A percentile compares a stretch with the other conserved stretches of the same genome.
phyloP scores from a whole-genome alignment of 2,888 invertebrate species.

The Galeopsomyia nigrocyanea region DNA sequence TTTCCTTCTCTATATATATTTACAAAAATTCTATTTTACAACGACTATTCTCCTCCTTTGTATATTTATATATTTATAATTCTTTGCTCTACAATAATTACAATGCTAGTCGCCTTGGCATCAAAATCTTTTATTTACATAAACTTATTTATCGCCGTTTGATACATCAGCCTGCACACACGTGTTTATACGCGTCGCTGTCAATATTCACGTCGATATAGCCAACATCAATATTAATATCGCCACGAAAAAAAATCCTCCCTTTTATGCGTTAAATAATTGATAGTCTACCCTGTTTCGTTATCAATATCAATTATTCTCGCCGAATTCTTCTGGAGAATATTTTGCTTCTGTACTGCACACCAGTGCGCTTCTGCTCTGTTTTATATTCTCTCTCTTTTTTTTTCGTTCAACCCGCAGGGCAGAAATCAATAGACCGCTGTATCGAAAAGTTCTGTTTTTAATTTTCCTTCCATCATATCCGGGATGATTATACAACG shows the following conservation, averaged over 20 bases:
- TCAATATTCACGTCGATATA: constrained; percentile 19
- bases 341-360: neutral
- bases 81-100: constrained; percentile 36
- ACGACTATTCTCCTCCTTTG: constrained; percentile 53
- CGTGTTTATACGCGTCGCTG: constrained; percentile 18
- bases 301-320: constrained; percentile 62
- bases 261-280: constrained; percentile 60
- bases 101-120: constrained; percentile 41
- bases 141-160: constrained; percentile 43
- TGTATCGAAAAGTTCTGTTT: constrained; percentile 19
- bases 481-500: constrained; percentile 10
- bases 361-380: constrained; percentile 5
- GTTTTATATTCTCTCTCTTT: constrained; percentile 12
- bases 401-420: constrained; percentile 10
- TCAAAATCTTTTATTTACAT: constrained; percentile 37
- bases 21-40: constrained; percentile 67
- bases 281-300: constrained; percentile 69
- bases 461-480: constrained; percentile 17
- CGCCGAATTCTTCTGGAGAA: constrained; percentile 23
- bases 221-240: constrained; percentile 31
- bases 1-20: constrained; percentile 62
- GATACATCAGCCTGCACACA: constrained; percentile 40
- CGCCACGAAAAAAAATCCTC: constrained; percentile 16
- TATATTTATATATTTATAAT: constrained; percentile 8
- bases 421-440: constrained; percentile 28